These are phyloP conservation scores for Odontothrips loti DNA, from an alignment of 2,888 invertebrate species.

Conservation along the genomic window DNA sequence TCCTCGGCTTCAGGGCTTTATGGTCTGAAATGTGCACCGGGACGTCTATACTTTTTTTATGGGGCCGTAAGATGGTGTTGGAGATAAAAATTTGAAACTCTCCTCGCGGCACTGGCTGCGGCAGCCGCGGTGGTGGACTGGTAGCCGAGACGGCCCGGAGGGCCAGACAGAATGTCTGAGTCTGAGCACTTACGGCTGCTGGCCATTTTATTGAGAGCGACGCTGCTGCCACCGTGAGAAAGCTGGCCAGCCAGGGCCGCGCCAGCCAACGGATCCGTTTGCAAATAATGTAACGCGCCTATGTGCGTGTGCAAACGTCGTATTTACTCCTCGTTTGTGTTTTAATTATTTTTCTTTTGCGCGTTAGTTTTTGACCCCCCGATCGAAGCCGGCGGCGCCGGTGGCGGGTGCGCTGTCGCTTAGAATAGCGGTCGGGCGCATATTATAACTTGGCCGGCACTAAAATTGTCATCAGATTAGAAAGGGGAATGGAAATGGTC, in stretches of 20 bases:
- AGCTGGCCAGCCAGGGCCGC: too few relatives aligned
- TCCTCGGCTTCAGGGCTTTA: not conserved
- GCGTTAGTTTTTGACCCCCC: too few relatives aligned
- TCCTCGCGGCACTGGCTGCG: not conserved
- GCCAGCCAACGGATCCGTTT: too few relatives aligned
- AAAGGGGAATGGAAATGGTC: not conserved
- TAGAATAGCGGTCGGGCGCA: not conserved
- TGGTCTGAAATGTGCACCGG: constrained; percentile 20
- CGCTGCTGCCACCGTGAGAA: too few relatives aligned
- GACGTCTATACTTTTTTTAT: constrained; percentile 25
- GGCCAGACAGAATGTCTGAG: not conserved
- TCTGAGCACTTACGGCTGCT: too few relatives aligned
- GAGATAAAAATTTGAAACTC: constrained; percentile 21
- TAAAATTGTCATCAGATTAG: constrained; percentile 23
- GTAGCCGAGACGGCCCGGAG: not conserved
- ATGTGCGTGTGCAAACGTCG: too few relatives aligned
- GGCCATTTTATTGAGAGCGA: too few relatives aligned
- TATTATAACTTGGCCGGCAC: constrained; percentile 7
- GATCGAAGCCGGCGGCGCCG: not conserved
- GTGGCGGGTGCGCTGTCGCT: not conserved
- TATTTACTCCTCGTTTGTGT: too few relatives aligned
- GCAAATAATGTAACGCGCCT: too few relatives aligned
- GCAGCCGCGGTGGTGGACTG: not conserved
- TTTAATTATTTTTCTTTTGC: too few relatives aligned
- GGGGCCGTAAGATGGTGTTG: constrained; percentile 19